phyloP scores from a whole-genome alignment of 2,113 vertebrate species.

The Stigmatopora argus region DNA sequence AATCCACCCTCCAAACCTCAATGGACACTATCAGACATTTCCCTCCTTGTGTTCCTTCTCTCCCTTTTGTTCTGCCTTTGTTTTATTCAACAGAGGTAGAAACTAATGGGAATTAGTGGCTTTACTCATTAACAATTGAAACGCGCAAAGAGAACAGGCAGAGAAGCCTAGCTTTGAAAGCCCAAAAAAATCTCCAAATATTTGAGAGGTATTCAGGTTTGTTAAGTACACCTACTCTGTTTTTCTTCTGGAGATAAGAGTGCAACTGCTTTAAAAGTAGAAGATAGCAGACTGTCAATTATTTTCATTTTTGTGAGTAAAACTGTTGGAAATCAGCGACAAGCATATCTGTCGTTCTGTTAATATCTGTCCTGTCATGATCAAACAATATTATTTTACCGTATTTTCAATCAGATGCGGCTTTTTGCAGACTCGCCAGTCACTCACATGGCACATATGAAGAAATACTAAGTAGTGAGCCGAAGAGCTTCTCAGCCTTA shows the following conservation, averaged over 20 bases:
- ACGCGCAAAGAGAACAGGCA: conserved; percentile 32
- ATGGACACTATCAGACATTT: conserved; percentile 34
- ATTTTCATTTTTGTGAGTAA: no score
- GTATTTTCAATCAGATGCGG: no score
- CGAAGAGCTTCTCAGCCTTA: no score
- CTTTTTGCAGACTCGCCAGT: no score
- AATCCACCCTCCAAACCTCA: conserved; percentile 35
- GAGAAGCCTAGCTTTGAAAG: conserved; percentile 31
- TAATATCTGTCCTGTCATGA: no score
- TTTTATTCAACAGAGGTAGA: conserved; percentile 60
- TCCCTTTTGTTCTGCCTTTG: conserved; percentile 42
- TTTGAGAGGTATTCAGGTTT: neutral
- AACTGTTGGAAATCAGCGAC: no score
- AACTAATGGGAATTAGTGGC: conserved; percentile 56
- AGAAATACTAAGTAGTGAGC: no score
- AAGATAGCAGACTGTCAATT: neutral
- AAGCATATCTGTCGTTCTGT: no score
- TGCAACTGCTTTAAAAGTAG: neutral
- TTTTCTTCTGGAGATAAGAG: neutral
- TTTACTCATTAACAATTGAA: conserved; percentile 58
- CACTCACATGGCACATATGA: no score
- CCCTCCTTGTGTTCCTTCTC: conserved; percentile 15
- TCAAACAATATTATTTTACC: no score
- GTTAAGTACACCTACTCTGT: neutral
- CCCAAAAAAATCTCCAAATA: conserved; percentile 5